Percentiles rank a stretch among this genome's conserved stretches.
Conservation (phyloP, 2,113 vertebrate genomes). For the Taxidea taxus region DNA sequence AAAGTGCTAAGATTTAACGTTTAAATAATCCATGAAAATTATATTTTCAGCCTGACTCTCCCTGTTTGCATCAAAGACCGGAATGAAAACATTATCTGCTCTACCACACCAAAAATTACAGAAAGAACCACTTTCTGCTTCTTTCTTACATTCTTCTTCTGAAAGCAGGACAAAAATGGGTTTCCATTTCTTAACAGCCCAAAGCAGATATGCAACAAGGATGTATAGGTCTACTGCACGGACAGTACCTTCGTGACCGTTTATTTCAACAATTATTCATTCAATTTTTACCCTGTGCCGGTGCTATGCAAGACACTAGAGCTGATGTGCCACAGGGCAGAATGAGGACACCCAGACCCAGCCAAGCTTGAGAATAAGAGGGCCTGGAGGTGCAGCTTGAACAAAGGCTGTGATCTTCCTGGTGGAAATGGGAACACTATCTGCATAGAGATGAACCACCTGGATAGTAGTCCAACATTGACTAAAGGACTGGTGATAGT, state of each 20-base stretch:
- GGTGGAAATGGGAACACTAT: not conserved
- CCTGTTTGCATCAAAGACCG: slow-evolving; percentile 2
- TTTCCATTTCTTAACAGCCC: not conserved
- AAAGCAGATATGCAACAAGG: not conserved
- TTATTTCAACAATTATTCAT: not conserved
- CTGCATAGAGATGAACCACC: not conserved
- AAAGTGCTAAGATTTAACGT: not conserved
- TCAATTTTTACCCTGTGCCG: not conserved
- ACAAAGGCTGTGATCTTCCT: not conserved
- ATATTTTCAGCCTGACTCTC: slow-evolving; percentile 31
- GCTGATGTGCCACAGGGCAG: not conserved
- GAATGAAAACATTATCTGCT: slow-evolving; percentile 14
- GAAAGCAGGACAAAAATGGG: not conserved
- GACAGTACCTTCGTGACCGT: not conserved
- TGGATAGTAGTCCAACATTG: not conserved
- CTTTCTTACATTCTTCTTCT: not conserved
- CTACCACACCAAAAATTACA: not conserved
- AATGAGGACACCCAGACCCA: not conserved
- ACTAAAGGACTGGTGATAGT: not conserved
- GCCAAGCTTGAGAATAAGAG: not conserved
- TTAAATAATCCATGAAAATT: slow-evolving; percentile 33
- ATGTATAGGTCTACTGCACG: not conserved
- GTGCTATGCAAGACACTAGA: not conserved
- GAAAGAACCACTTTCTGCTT: not conserved
- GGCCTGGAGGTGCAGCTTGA: not conserved